Base-by-base conservation (phyloP, 2,797 vertebrate species). In the Artibeus jamaicensis region DNA sequence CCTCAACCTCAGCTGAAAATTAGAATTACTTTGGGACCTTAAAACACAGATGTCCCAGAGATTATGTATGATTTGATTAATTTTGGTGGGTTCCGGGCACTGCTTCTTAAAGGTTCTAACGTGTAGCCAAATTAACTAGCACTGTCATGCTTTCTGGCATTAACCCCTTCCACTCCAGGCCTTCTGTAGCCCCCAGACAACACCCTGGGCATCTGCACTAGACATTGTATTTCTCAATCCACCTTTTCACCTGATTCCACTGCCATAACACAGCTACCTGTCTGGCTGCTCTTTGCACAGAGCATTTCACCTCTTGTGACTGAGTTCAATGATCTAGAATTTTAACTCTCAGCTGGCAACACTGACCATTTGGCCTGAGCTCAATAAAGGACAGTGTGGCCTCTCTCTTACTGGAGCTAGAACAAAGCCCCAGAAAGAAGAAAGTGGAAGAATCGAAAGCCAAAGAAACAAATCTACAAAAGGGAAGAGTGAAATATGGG, bases 321-420 rank as follows among this genome's bases (percentile, higher is more conserved):
- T 86, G n/a, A 74, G 18, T 88, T 93, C 55, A 83, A 8, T 84
- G 81, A 92, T 84, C 85, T 94, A 86, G 88, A 96, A 90, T 86
- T 70, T 57, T 87, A 96, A 93, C 84, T 86, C 68, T 82, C 44
- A 55, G 29, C 14, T 95, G 91, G 71, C 81, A 84, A 68, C 21
- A 26, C 26, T 79, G 76, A 86, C 76, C 76, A 39, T 42, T 55
- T 93, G 93, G 77, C 67, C 26, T 37, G 65, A 34, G 19, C 34
- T 76, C 89, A 86, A 15, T 46, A 79, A 67, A 70, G 65, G 55
- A 92, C 79, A 84, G 93, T 14, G 44, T 79, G 76, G 50, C 29
- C n/a, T 92, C 65, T 92, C 44, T 76, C 42, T 93, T 77, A 79
- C n/a, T 70, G 77, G 62, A 92, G 59, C n/a, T 74, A 15, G 48